Percentiles rank a stretch among this genome's conserved stretches.
phyloP scores from a whole-genome alignment of 2,888 invertebrate species.

The Anoncus sp. region DNA sequence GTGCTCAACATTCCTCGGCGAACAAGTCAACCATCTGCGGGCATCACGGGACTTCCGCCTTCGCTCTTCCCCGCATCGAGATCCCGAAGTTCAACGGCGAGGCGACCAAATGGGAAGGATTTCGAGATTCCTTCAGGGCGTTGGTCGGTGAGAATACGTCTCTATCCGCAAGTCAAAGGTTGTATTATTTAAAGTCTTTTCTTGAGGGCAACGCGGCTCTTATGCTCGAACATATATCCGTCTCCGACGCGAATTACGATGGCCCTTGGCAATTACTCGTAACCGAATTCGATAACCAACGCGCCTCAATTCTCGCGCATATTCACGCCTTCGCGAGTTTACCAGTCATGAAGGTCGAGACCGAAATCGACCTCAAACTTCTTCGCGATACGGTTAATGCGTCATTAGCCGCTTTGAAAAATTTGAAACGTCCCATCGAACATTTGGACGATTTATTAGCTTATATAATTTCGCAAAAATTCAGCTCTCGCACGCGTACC shows the following conservation, averaged over 20 bases:
- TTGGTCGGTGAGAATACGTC: slow-evolving; percentile 27
- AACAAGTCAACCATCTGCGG: slow-evolving; percentile 5
- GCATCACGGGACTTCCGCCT: slow-evolving; percentile 14
- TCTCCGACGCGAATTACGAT: slow-evolving; percentile 29
- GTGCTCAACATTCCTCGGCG: too few species aligned
- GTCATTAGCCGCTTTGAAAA: slow-evolving; percentile 20
- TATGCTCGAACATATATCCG: slow-evolving; percentile 10
- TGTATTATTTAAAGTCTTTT: slow-evolving; percentile 39
- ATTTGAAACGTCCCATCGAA: slow-evolving; percentile 23
- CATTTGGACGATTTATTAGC: slow-evolving; percentile 37
- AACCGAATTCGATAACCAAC: slow-evolving; percentile 16
- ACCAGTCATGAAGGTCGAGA: slow-evolving; percentile 18
- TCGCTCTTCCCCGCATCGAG: slow-evolving; percentile 37
- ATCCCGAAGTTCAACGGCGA: slow-evolving; percentile 46
- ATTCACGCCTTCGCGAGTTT: slow-evolving; percentile 24
- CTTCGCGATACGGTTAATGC: slow-evolving; percentile 15
- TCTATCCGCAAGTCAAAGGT: slow-evolving; percentile 12
- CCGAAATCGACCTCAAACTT: slow-evolving; percentile 8
- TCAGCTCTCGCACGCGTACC: slow-evolving; percentile 12
- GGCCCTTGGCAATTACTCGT: slow-evolving; percentile 14
- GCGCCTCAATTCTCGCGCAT: slow-evolving; percentile 1
- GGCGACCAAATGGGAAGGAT: slow-evolving; percentile 24
- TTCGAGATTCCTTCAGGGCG: slow-evolving; percentile 23
- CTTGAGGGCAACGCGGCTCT: slow-evolving; percentile 19
- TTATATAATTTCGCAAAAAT: slow-evolving; percentile 15